Evolutionary conservation across 2,888 invertebrate genomes (phyloP).

Genomic region (Euspilapteryx auroguttella): DNA sequence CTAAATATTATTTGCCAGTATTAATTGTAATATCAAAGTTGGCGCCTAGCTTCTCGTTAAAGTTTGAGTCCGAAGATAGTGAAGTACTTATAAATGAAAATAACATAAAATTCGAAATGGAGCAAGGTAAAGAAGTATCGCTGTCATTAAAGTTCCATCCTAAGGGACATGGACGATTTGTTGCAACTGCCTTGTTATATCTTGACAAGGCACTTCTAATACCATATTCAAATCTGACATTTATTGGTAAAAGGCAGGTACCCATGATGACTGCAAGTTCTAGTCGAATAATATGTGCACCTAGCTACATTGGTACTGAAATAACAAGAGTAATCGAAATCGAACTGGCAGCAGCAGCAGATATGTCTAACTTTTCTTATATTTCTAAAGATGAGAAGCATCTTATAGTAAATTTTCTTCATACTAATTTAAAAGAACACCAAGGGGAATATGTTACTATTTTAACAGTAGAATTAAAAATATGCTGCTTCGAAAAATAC

Average conservation of each 20-base stretch:
- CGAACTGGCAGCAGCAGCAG: slow-evolving; percentile 19
- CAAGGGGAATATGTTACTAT: slow-evolving; percentile 12
- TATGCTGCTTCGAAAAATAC: slow-evolving; percentile 15
- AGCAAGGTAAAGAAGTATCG: slow-evolving; percentile 14
- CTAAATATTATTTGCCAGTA: slow-evolving; percentile 30
- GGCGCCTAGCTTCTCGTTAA: slow-evolving; percentile 28
- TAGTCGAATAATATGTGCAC: slow-evolving; percentile 35
- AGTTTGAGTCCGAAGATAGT: slow-evolving; percentile 18
- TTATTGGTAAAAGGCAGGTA: slow-evolving; percentile 26
- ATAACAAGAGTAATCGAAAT: slow-evolving; percentile 18
- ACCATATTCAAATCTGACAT: slow-evolving; percentile 41
- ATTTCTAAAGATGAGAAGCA: slow-evolving; percentile 21
- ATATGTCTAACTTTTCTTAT: slow-evolving; percentile 21
- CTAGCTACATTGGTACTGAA: slow-evolving; percentile 21
- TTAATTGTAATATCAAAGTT: slow-evolving; percentile 31
- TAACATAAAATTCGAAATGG: slow-evolving; percentile 33
- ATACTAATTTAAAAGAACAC: slow-evolving; percentile 11
- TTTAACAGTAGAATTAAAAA: slow-evolving; percentile 24
- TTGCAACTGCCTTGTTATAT: slow-evolving; percentile 30
- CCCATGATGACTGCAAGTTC: slow-evolving; percentile 25
- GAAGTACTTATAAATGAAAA: slow-evolving; percentile 20
- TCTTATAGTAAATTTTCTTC: slow-evolving; percentile 18
- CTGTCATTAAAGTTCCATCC: slow-evolving; percentile 35
- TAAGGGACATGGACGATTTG: slow-evolving; percentile 31
- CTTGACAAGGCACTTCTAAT: slow-evolving; percentile 34